Evolutionary conservation across 2,888 invertebrate species (phyloP).

Genomic region (Epistrophe grossulariae): DNA sequence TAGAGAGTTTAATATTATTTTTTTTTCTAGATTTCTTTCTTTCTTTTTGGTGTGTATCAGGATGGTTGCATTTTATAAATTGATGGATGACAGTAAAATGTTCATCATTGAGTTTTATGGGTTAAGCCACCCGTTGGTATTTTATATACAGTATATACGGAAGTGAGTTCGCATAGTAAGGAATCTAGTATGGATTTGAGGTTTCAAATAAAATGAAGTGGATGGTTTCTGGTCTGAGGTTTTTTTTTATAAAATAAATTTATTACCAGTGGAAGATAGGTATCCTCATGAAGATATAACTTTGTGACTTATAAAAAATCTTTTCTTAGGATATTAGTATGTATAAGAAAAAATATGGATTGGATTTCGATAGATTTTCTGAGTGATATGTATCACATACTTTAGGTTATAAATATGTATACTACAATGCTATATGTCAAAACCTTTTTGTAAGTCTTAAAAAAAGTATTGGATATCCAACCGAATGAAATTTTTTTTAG

Average conservation of each 20-base stretch:
- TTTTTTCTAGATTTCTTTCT: background rate
- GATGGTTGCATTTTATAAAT: slow-evolving; percentile 31
- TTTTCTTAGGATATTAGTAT: background rate
- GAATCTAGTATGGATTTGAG: too few species aligned
- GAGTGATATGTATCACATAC: background rate
- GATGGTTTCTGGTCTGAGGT: too few species aligned
- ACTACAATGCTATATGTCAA: background rate
- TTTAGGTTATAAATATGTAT: background rate
- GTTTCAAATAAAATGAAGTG: background rate
- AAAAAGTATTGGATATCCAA: background rate
- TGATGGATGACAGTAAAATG: slow-evolving; percentile 49
- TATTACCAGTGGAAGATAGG: background rate
- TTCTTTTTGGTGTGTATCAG: background rate
- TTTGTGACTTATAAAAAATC: background rate
- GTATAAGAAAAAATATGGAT: background rate
- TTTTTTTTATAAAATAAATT: too few species aligned
- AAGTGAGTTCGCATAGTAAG: background rate
- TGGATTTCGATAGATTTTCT: background rate
- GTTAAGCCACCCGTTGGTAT: slow-evolving; percentile 17
- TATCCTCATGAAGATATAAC: background rate
- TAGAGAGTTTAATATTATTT: slow-evolving; percentile 10
- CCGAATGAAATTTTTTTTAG: too few species aligned
- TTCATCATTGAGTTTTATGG: slow-evolving; percentile 23
- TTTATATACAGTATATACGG: background rate
- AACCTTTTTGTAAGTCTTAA: background rate